Percentiles rank a stretch among this genome's conserved stretches.
Conservation (phyloP, 2,888 invertebrate genomes). For the Nezara viridula region DNA sequence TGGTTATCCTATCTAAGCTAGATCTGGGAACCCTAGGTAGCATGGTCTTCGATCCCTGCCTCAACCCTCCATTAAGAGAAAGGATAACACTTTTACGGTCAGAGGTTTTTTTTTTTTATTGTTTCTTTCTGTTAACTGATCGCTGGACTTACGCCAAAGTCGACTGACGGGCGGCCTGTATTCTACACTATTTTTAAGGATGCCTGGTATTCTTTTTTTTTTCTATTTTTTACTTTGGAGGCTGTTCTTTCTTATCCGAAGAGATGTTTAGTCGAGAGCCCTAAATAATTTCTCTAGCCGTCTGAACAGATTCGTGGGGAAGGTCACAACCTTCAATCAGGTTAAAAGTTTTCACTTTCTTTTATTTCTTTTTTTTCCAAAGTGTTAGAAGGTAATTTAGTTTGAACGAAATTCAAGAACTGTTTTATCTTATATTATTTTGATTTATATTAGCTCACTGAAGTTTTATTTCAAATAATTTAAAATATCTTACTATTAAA, state of each 20-base stretch:
- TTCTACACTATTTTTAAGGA: conserved; percentile 49
- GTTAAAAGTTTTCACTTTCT: background rate
- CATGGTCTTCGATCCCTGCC: conserved; percentile 6
- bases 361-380: background rate
- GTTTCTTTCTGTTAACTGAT: conserved; percentile 25
- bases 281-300: conserved; percentile 6
- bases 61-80: conserved; percentile 33
- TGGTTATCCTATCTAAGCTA: conserved; percentile 1
- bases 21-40: conserved; percentile 36
- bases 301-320: background rate
- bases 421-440: background rate
- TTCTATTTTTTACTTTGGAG: conserved; percentile 33
- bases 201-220: conserved; percentile 39
- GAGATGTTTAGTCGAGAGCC: conserved; percentile 47
- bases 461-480: too few relatives aligned
- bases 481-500: too few relatives aligned
- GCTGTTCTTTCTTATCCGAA: conserved; percentile 48
- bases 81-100: conserved; percentile 36
- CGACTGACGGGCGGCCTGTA: conserved; percentile 48
- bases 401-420: background rate
- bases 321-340: conserved; percentile 20
- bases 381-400: background rate
- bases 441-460: too few relatives aligned
- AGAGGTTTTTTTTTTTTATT: conserved; percentile 4
- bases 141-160: conserved; percentile 47